Evolutionary conservation across 1,140 invertebrate genomes (phyloP).

Genomic region (Philotrypesis tridentata): DNA sequence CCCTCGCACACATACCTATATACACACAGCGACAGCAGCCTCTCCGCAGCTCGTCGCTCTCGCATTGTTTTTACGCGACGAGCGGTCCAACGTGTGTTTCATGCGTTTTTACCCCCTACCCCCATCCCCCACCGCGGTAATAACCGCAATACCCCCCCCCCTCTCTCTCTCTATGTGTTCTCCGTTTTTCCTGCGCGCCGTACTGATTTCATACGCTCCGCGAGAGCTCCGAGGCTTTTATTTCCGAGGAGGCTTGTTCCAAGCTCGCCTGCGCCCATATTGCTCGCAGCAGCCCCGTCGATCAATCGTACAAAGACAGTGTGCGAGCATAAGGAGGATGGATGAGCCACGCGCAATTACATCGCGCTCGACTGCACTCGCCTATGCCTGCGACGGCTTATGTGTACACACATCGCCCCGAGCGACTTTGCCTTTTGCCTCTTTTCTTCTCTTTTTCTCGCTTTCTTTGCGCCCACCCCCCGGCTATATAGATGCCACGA

Average conservation of each 20-base stretch:
- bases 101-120: background rate
- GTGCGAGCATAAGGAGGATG: background rate
- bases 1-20: background rate
- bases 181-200: background rate
- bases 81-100: background rate
- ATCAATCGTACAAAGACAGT: background rate
- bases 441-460: background rate
- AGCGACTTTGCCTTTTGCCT: background rate
- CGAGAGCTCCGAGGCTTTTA: background rate
- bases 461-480: too few relatives aligned
- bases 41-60: background rate
- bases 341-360: background rate
- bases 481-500: too few relatives aligned
- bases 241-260: background rate
- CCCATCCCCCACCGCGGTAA: background rate
- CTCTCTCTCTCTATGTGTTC: background rate
- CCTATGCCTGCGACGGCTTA: background rate
- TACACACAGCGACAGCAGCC: background rate
- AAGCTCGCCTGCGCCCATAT: too few relatives aligned
- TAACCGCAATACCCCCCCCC: background rate
- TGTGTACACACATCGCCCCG: background rate
- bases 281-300: too few relatives aligned
- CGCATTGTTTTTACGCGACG: constrained; percentile 38
- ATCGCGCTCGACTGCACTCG: background rate
- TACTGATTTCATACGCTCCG: background rate